Evolutionary conservation across 1,140 invertebrate genomes (phyloP).

Genomic region (Branchinecta lindahli): DNA sequence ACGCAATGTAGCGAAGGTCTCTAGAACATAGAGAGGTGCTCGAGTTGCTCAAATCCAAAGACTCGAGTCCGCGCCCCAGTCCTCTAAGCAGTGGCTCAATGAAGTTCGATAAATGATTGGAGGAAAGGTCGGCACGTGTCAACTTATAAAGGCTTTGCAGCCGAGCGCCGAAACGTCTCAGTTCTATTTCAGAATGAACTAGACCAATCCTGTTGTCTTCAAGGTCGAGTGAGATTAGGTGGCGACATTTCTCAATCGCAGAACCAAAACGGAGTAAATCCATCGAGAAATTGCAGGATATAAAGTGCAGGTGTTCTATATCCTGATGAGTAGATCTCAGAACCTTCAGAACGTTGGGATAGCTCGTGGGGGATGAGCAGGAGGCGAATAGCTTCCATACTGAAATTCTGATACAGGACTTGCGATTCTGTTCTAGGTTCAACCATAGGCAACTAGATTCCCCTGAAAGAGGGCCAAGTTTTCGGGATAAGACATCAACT

Average conservation of each 20-base stretch:
- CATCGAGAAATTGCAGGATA: neutral
- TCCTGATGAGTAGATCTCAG: neutral
- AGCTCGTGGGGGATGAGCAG: neutral
- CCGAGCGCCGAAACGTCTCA: neutral
- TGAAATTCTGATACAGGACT: neutral
- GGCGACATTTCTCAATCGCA: neutral
- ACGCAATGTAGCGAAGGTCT: neutral
- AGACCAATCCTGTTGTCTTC: neutral
- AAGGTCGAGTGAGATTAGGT: too few species aligned
- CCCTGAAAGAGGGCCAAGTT: neutral
- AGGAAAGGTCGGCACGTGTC: too few species aligned
- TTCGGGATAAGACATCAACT: neutral
- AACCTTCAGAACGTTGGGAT: neutral
- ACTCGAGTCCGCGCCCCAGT: neutral
- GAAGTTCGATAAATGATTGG: too few species aligned
- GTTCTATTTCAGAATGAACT: neutral
- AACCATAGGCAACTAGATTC: neutral
- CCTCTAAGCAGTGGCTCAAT: conserved; percentile 4
- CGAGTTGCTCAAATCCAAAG: neutral
- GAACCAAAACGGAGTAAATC: neutral
- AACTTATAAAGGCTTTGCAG: neutral
- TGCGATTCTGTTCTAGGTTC: neutral
- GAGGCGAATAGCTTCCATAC: neutral
- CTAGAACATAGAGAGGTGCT: neutral
- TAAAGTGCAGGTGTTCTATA: neutral